Conservation (phyloP, 2,888 invertebrate species). For the Eulithis prunata region DNA sequence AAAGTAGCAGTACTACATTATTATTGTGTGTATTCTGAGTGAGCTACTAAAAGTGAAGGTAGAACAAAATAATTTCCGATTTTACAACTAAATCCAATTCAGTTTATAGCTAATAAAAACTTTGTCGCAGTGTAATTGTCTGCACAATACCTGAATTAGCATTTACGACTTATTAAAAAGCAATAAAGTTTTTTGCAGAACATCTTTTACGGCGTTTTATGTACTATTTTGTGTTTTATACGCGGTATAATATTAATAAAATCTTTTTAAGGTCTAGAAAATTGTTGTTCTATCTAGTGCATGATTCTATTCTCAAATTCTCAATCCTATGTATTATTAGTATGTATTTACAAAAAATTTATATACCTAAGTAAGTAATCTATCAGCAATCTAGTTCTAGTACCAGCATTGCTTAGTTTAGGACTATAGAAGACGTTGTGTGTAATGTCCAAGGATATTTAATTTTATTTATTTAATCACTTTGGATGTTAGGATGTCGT, state of each 20-base stretch:
- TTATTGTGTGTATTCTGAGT: too few species aligned
- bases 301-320: too few species aligned
- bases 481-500: not conserved
- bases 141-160: conserved; percentile 18
- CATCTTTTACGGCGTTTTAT: conserved; percentile 6
- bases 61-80: conserved; percentile 15
- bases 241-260: not conserved
- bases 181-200: conserved; percentile 18
- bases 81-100: conserved; percentile 18
- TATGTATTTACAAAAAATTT: too few species aligned
- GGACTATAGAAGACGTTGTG: too few species aligned
- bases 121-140: conserved; percentile 14
- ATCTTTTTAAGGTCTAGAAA: conserved; percentile 2
- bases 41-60: conserved; percentile 2
- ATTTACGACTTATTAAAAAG: conserved; percentile 26
- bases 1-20: not conserved
- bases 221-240: conserved; percentile 7
- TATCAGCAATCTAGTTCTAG: too few species aligned
- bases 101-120: conserved; percentile 18
- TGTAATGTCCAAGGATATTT: too few species aligned
- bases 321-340: too few species aligned
- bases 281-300: not conserved
- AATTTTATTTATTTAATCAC: too few species aligned
- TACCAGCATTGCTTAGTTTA: too few species aligned
- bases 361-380: too few species aligned